These are phyloP conservation scores for Conus ventricosus DNA, from an alignment of 1,140 invertebrate species.

Conservation along the genomic window DNA sequence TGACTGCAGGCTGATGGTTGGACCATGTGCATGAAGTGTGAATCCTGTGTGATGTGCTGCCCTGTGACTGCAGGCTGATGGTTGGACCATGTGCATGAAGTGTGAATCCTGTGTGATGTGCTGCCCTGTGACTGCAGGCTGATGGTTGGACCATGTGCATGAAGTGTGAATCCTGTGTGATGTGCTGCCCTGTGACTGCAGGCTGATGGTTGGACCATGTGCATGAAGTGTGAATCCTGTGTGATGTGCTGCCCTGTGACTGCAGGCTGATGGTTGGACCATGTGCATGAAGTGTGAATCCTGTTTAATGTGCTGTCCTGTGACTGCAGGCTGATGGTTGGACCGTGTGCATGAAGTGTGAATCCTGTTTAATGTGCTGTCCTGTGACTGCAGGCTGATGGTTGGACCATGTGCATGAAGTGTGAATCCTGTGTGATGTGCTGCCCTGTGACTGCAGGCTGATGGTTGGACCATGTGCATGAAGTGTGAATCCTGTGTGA, in stretches of 20 bases:
- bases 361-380: conserved; percentile 78
- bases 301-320: background rate
- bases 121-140: conserved; percentile 58
- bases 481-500: conserved; percentile 81
- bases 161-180: conserved; percentile 85
- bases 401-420: conserved; percentile 92
- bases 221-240: conserved; percentile 92
- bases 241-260: background rate
- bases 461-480: conserved; percentile 92
- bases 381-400: conserved; percentile 73
- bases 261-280: conserved; percentile 85
- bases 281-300: conserved; percentile 89
- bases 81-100: conserved; percentile 92
- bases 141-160: conserved; percentile 92
- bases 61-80: conserved; percentile 73
- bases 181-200: conserved; percentile 36
- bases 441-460: conserved; percentile 60
- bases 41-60: too few species aligned
- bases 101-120: conserved; percentile 79
- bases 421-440: too few species aligned
- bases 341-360: conserved; percentile 92
- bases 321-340: conserved; percentile 80
- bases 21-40: conserved; percentile 92
- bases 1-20: conserved; percentile 80
- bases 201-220: conserved; percentile 89